Conservation (phyloP, 2,888 invertebrate species). For the Ormyrus pomaceus region DNA sequence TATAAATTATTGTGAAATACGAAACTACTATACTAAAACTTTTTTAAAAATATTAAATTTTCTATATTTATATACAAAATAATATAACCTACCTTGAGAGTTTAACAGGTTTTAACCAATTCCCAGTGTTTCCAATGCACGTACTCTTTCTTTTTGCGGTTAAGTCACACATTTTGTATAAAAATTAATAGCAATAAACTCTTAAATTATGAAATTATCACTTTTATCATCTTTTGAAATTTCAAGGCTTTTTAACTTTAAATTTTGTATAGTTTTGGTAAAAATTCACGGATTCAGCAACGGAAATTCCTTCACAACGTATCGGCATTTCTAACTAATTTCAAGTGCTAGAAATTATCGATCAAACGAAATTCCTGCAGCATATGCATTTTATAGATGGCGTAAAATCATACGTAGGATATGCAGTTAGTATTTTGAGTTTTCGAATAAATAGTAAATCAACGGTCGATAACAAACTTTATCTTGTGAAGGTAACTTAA, state of each 20-base stretch:
- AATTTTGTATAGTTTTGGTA: background rate
- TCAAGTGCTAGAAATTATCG: slow-evolving; percentile 35
- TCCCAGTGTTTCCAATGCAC: slow-evolving; percentile 6
- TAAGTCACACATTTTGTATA: slow-evolving; percentile 38
- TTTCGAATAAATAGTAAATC: too few species aligned
- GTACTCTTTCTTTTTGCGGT: background rate
- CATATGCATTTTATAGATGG: too few species aligned
- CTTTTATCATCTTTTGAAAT: too few species aligned
- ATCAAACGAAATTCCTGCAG: slow-evolving; percentile 26
- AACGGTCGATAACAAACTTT: too few species aligned
- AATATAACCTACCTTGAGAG: slow-evolving; percentile 42
- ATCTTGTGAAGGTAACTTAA: too few species aligned
- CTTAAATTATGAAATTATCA: background rate
- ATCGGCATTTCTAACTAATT: slow-evolving; percentile 31
- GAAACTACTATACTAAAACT: background rate
- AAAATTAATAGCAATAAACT: background rate
- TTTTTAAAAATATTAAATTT: background rate
- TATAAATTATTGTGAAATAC: background rate
- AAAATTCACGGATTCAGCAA: background rate
- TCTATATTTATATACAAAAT: background rate
- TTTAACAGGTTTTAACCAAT: slow-evolving; percentile 36
- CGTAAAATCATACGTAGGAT: too few species aligned
- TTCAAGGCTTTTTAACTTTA: too few species aligned
- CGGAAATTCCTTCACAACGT: slow-evolving; percentile 7
- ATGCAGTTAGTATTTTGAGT: too few species aligned